Evolutionary conservation across 2,797 vertebrate species (phyloP), one percentile per base, ranked within the genome.

Genomic region (Microctenopoma stevenorrisi): DNA sequence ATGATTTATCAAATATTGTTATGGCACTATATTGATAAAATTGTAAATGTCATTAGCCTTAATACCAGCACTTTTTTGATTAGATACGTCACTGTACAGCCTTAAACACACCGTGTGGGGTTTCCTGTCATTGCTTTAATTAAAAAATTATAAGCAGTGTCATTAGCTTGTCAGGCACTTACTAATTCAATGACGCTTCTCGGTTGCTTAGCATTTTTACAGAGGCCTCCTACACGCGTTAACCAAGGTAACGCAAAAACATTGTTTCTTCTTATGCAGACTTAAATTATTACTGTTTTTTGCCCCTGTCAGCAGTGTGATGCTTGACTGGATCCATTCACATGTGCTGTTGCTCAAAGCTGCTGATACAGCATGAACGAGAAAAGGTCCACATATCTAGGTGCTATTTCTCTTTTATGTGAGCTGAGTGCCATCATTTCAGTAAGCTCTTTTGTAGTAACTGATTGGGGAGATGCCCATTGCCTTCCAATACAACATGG

Each of bases 161-260:
- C 8, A 47, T 37, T 2, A 13, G 30, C 18, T 61, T 64, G 46
- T 66, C 60, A 54, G 48, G 72, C 63, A 50, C 43, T 63, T 50
- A n/a, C 38, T 66, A 69, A 72, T 72, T 49, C 51, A 67, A 78
- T 72, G 26, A 80, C 43, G 44, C 48, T 43, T 56, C 53, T 78
- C 66, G 69, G 42, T 25, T 66, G 60, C 46, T 52, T 44, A 25
- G 33, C 2, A 7, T 43, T 49, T 55, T 65, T 42, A 48, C 35
- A 82, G 55, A 44, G 26, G 28, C 38, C 57, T 55, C 22, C 44
- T 26, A 48, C 33, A 52, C 56, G 30, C 60, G 94, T 33, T 33
- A 71, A 84, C 54, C 64, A 74, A 63, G 53, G 57, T 70, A 76
- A 91, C 90, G 89, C 85, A 91, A 89, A 86, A 92, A 93, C 92